Evolutionary conservation across 2,888 invertebrate genomes (phyloP).

Genomic region (Cremastobaeus sp.): DNA sequence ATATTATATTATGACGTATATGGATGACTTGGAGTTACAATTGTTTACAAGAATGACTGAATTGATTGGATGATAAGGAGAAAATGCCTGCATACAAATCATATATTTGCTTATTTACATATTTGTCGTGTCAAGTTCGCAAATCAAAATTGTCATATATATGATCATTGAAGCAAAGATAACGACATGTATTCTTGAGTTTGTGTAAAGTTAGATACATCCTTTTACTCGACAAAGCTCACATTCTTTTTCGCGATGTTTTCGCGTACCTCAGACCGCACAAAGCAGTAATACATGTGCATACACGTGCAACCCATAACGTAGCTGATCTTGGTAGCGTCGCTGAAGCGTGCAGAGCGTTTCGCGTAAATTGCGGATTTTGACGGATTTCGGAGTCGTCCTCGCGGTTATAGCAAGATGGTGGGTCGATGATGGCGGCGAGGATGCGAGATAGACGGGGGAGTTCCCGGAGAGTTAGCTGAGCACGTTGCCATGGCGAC

Average conservation of each 20-base stretch:
- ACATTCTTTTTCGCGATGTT: neutral
- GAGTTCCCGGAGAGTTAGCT: conserved; percentile 61
- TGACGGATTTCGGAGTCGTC: conserved; percentile 55
- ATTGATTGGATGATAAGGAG: no score
- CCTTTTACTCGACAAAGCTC: no score
- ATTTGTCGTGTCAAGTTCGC: no score
- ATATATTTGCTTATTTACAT: no score
- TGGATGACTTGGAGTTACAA: no score
- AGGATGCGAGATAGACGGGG: conserved; percentile 68
- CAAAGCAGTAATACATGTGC: neutral
- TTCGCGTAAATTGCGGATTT: conserved; percentile 63
- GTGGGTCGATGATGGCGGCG: conserved; percentile 78
- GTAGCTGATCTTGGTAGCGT: conserved; percentile 33
- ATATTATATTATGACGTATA: no score
- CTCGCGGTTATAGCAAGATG: conserved; percentile 73
- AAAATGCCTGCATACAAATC: no score
- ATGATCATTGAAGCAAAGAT: no score
- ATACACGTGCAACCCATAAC: conserved; percentile 3
- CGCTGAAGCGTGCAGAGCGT: conserved; percentile 44
- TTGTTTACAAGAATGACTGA: no score
- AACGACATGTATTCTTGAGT: no score
- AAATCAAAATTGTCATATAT: no score
- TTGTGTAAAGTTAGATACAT: no score
- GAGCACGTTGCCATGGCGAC: conserved; percentile 77
- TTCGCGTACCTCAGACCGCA: neutral